These are phyloP conservation scores for Phalacrocorax brasilianus DNA, from an alignment of 2,113 vertebrate genomes.

Conservation along the genomic window DNA sequence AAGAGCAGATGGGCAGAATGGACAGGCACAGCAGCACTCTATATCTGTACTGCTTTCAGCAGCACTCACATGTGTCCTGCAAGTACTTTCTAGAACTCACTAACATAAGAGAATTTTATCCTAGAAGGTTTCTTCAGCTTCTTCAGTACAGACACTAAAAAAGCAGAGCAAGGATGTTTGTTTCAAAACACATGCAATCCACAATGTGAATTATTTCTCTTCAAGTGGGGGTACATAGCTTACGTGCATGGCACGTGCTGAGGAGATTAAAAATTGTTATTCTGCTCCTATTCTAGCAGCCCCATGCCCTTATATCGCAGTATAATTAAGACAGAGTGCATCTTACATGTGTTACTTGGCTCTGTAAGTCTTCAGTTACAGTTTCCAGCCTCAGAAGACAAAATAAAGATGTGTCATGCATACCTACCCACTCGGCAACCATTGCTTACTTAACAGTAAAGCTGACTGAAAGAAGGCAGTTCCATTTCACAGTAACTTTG, in stretches of 20 bases:
- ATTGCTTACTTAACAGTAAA: not conserved
- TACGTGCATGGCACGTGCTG: not conserved
- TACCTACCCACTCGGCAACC: not conserved
- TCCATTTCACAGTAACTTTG: not conserved
- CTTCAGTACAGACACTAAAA: not conserved
- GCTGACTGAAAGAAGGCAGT: not conserved
- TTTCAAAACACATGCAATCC: not conserved
- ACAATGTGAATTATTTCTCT: not conserved
- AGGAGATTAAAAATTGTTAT: not conserved
- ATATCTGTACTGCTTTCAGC: not conserved
- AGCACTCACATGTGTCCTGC: not conserved
- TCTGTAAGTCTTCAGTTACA: not conserved
- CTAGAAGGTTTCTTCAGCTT: not conserved
- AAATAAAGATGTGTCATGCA: not conserved
- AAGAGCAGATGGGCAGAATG: not conserved
- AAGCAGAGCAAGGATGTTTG: not conserved
- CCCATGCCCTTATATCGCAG: not conserved
- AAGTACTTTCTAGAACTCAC: not conserved
- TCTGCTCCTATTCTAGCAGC: not conserved
- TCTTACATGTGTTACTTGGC: not conserved
- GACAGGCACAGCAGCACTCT: not conserved
- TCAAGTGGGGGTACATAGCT: not conserved
- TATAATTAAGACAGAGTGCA: not conserved
- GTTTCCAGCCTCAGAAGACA: not conserved
- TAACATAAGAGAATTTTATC: not conserved